phyloP scores from a whole-genome alignment of 2,888 invertebrate genomes.

The Emmelina monodactyla region DNA sequence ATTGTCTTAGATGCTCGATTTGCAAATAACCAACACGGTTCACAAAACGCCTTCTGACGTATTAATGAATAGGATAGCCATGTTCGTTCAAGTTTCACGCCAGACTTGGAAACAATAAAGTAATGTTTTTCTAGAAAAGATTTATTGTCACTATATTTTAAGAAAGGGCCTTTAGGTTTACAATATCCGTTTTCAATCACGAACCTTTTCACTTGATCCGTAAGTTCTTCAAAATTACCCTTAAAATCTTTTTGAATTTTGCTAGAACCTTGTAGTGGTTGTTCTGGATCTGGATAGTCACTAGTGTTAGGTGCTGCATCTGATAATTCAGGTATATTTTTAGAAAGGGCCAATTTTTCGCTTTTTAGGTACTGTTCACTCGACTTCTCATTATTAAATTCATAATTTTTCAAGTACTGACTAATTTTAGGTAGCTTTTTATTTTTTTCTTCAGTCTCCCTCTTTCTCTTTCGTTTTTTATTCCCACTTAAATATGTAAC shows the following conservation, averaged over 20 bases:
- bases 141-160: conserved; percentile 11
- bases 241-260: conserved; percentile 1
- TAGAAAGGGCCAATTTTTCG: neutral
- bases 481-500: conserved; percentile 1
- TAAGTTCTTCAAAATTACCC: too few relatives aligned
- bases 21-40: conserved; percentile 12
- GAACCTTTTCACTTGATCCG: conserved; percentile 11
- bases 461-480: too few relatives aligned
- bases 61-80: conserved; percentile 9
- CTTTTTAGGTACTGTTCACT: conserved; percentile 3
- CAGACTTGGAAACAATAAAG: conserved; percentile 9
- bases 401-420: conserved; percentile 4
- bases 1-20: conserved; percentile 15
- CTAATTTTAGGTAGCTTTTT: conserved; percentile 4
- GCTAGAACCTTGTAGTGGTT: neutral
- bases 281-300: neutral
- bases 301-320: neutral
- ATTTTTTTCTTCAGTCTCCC: neutral
- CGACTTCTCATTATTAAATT: conserved; percentile 3
- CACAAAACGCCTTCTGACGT: conserved; percentile 15
- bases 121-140: conserved; percentile 8
- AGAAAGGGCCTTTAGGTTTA: conserved; percentile 9
- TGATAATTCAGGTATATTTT: neutral
- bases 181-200: conserved; percentile 12
- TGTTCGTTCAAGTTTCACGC: conserved; percentile 11